Percentiles rank a stretch among this genome's conserved stretches.
Evolutionary conservation across 2,888 invertebrate species (phyloP).

Genomic region (Sphaeridia pumilis): DNA sequence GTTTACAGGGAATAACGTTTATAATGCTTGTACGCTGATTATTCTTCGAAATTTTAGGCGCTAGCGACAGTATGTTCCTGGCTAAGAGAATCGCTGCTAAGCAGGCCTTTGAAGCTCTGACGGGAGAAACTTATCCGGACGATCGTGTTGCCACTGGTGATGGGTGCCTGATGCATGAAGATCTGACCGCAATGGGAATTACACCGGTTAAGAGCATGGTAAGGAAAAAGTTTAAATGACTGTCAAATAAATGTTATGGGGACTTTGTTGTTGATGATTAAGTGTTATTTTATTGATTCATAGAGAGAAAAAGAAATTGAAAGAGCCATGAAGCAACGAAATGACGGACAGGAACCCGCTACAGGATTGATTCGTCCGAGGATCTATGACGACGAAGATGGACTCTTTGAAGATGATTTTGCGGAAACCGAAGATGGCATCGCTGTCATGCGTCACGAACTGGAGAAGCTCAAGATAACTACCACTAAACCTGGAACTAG

Average conservation of each 20-base stretch:
- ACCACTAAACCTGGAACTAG: too few species aligned
- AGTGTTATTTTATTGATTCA: too few species aligned
- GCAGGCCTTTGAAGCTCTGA: constrained; percentile 18
- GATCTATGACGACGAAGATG: not conserved
- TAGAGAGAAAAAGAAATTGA: too few species aligned
- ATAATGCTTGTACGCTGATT: too few species aligned
- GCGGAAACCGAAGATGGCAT: constrained; percentile 5
- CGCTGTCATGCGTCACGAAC: not conserved
- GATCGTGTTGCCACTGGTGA: constrained; percentile 19
- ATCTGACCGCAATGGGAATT: constrained; percentile 13
- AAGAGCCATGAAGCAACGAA: too few species aligned
- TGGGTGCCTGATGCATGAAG: constrained; percentile 11
- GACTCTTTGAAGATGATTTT: constrained; percentile 12
- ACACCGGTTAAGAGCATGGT: constrained; percentile 8
- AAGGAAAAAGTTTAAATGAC: too few species aligned
- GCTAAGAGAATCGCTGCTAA: constrained; percentile 24
- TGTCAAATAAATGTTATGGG: too few species aligned
- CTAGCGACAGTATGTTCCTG: constrained; percentile 21
- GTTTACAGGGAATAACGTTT: too few species aligned
- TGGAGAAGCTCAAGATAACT: not conserved
- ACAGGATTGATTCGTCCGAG: not conserved
- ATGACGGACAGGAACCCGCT: too few species aligned
- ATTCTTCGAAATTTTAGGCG: constrained; percentile 13
- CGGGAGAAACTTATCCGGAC: constrained; percentile 16
- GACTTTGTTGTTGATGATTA: too few species aligned